A percentile compares a stretch with the other conserved stretches of the same genome.
Conservation (phyloP, 2,113 vertebrate species). For the Etia nguti region DNA sequence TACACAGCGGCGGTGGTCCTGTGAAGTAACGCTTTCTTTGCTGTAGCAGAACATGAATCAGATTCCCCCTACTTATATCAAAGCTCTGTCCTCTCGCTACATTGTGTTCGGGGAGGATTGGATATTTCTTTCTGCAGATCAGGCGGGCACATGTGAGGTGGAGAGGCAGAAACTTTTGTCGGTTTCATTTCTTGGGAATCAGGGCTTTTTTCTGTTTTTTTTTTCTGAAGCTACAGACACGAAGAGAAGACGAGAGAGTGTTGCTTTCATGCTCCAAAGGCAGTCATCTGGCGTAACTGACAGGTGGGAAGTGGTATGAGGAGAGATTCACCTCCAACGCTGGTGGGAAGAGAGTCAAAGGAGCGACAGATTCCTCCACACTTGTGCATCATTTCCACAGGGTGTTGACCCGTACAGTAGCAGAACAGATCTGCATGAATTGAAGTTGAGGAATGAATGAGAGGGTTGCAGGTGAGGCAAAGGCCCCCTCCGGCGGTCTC, state of each 20-base stretch:
- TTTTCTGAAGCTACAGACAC: neutral
- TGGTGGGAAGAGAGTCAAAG: constrained; percentile 40
- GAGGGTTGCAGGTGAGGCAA: neutral
- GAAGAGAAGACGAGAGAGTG: neutral
- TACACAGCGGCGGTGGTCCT: neutral
- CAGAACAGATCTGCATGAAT: constrained; percentile 47
- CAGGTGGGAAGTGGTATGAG: constrained; percentile 39
- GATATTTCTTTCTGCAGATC: constrained; percentile 17
- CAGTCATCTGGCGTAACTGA: constrained; percentile 53
- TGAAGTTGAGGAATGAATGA: constrained; percentile 19
- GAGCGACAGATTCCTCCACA: constrained; percentile 5
- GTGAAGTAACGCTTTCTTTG: neutral
- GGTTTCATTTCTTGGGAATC: constrained; percentile 51
- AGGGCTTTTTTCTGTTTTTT: neutral
- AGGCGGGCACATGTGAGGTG: constrained; percentile 31
- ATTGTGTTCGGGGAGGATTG: constrained; percentile 32
- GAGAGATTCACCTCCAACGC: constrained; percentile 45
- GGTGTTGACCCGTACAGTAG: constrained; percentile 53
- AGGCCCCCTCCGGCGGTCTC: neutral
- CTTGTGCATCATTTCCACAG: constrained; percentile 43
- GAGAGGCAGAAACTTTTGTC: constrained; percentile 33
- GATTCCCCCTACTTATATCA: constrained; percentile 19
- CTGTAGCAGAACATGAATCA: constrained; percentile 35
- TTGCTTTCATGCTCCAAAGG: constrained; percentile 53
- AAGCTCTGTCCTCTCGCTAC: constrained; percentile 28